Base-by-base conservation (phyloP, 1,140 invertebrate species). In the Brachionus asplanchnoidis region DNA sequence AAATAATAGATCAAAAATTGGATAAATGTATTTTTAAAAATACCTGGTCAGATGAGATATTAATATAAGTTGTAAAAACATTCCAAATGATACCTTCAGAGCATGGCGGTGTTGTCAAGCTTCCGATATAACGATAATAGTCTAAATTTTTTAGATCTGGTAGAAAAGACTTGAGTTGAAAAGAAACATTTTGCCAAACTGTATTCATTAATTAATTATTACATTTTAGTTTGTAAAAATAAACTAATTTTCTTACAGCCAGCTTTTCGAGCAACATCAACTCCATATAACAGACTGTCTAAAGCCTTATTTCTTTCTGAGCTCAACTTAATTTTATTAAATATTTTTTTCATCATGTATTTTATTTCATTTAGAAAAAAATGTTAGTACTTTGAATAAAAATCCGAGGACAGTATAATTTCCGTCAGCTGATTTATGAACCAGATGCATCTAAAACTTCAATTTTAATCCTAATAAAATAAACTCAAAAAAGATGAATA, bases 81-180 rank as follows among this genome's bases (percentile, higher is more conserved):
- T 95, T 93, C 95, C 95, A 97, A 1, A 92, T 94, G 2, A 96
- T 95, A 4, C 94, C 92, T 91, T 97, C 95, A 8, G 92, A 92
- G 86, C 95, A 97, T 0, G 95, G 95, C 2, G 95, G 95, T 4
- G 95, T 96, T 0, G 95, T 97, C 44, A 97, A 88, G 1, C 95
- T 96, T 0, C 95, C 95, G 60, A 92, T 91, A 89, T 97, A 97
- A 2, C 93, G 87, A 87, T 93, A 94, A 84, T 89, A 89, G 17
- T 85, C 56, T n/a, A 77, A 77, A 26, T 17, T 50, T n/a, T 79
- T 65, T 3, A 36, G 20, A 9, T 82, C 65, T 12, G 79, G 79
- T 9, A 82, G 28, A 4, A 82, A 32, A 26, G 79, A 60, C 4
- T 4, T 28, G 7, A 65, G 20, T 14, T 56, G 60, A 28, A 82